Conservation (phyloP, 2,113 vertebrate genomes). For the Eonycteris spelaea region DNA sequence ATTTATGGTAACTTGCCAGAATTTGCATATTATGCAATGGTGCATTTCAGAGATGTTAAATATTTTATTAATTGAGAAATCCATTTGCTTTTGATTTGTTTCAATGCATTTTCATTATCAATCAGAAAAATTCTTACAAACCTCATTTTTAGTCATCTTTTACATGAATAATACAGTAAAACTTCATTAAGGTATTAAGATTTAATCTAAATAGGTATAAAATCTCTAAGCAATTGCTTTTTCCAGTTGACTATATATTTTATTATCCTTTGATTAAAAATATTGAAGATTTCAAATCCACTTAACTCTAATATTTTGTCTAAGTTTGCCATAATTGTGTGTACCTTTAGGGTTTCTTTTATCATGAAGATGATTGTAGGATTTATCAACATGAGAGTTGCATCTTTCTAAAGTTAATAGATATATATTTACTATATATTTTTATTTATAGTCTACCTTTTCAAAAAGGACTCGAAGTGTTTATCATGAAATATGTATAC, state of each 20-base stretch:
- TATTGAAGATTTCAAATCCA: neutral
- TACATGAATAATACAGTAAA: constrained; percentile 31
- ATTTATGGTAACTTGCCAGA: constrained; percentile 3
- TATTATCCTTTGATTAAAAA: constrained; percentile 43
- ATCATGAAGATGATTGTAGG: constrained; percentile 3
- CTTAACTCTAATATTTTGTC: constrained; percentile 26
- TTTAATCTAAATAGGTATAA: constrained; percentile 31
- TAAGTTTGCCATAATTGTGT: neutral
- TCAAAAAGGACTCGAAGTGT: constrained; percentile 1
- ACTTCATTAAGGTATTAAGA: constrained; percentile 41
- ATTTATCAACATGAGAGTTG: constrained; percentile 27
- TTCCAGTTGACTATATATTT: constrained; percentile 10
- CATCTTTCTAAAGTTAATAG: neutral
- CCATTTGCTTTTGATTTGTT: constrained; percentile 45
- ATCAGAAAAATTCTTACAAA: constrained; percentile 34
- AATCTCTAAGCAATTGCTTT: constrained; percentile 32
- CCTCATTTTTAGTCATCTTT: neutral
- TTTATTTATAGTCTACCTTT: neutral
- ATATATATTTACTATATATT: neutral
- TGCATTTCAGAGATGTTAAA: constrained; percentile 26
- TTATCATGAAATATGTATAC: constrained; percentile 7
- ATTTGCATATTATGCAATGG: constrained; percentile 19
- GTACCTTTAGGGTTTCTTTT: neutral
- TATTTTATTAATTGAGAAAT: constrained; percentile 60
- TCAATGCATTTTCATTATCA: neutral